Conservation (phyloP, 2,888 invertebrate genomes). For the Mycogona germanica region DNA sequence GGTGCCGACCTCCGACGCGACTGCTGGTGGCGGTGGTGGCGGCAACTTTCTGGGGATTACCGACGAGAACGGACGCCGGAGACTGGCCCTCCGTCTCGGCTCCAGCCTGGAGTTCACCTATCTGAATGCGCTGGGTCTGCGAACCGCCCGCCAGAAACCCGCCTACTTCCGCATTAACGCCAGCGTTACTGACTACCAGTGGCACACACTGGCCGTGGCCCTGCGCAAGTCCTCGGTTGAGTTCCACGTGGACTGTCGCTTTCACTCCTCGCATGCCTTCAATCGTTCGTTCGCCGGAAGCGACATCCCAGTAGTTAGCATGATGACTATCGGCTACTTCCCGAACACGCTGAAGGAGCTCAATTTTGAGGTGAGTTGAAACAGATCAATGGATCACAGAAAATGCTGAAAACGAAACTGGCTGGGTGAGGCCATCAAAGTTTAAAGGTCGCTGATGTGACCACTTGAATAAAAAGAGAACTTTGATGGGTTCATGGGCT, state of each 20-base stretch:
- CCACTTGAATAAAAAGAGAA: too few relatives aligned
- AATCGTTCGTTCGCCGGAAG: slow-evolving; percentile 3
- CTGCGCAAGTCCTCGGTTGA: not conserved
- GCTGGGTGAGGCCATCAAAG: too few relatives aligned
- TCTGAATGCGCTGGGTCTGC: slow-evolving; percentile 8
- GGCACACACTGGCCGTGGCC: slow-evolving; percentile 13
- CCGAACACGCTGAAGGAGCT: slow-evolving; percentile 13
- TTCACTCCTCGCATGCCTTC: slow-evolving; percentile 7
- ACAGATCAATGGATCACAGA: too few relatives aligned
- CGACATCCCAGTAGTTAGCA: slow-evolving; percentile 10
- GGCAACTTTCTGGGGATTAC: slow-evolving; percentile 15
- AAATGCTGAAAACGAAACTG: too few relatives aligned
- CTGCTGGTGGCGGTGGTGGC: not conserved
- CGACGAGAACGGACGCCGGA: slow-evolving; percentile 15
- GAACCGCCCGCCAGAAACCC: slow-evolving; percentile 9
- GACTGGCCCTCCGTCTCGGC: slow-evolving; percentile 12
- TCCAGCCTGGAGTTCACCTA: slow-evolving; percentile 11
- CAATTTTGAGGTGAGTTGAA: slow-evolving; percentile 15
- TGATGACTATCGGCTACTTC: slow-evolving; percentile 14
- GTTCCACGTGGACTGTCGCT: slow-evolving; percentile 9
- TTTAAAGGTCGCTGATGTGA: too few relatives aligned
- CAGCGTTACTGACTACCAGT: slow-evolving; percentile 8
- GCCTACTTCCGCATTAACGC: slow-evolving; percentile 12
- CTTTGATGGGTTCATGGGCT: too few relatives aligned
- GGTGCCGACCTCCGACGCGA: not conserved